phyloP scores from a whole-genome alignment of 2,888 invertebrate genomes.

The Acrocyrtus sp. region DNA sequence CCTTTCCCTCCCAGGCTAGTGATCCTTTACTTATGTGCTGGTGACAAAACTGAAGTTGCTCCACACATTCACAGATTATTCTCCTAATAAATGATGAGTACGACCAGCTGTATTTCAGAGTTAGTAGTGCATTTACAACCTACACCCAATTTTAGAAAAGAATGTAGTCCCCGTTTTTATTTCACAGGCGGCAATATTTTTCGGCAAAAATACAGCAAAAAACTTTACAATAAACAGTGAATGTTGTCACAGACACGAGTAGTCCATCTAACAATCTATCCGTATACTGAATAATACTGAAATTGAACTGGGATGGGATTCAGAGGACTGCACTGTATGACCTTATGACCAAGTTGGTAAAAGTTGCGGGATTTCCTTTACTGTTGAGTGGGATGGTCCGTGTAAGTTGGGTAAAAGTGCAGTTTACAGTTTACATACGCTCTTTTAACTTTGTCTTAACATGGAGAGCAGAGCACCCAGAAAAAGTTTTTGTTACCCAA shows the following conservation, averaged over 20 bases:
- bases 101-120: slow-evolving; percentile 6
- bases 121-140: slow-evolving; percentile 7
- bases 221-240: slow-evolving; percentile 12
- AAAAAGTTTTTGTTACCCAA: too few relatives aligned
- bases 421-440: too few relatives aligned
- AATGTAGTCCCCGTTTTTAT: not conserved
- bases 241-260: slow-evolving; percentile 47
- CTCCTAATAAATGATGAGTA: not conserved
- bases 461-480: too few relatives aligned
- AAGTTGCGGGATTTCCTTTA: too few relatives aligned
- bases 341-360: too few relatives aligned
- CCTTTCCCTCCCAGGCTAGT: not conserved
- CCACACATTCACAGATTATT: slow-evolving; percentile 20
- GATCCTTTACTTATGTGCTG: not conserved
- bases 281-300: too few relatives aligned
- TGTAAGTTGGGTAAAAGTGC: too few relatives aligned
- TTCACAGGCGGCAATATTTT: not conserved
- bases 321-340: too few relatives aligned
- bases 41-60: slow-evolving; percentile 4
- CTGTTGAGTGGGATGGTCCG: too few relatives aligned
- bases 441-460: too few relatives aligned
- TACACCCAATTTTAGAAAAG: slow-evolving; percentile 1
- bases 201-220: slow-evolving; percentile 1
- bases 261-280: not conserved
- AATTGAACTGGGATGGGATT: too few relatives aligned